Base-by-base conservation (phyloP, 2,113 vertebrate species). In the Silurus asotus region DNA sequence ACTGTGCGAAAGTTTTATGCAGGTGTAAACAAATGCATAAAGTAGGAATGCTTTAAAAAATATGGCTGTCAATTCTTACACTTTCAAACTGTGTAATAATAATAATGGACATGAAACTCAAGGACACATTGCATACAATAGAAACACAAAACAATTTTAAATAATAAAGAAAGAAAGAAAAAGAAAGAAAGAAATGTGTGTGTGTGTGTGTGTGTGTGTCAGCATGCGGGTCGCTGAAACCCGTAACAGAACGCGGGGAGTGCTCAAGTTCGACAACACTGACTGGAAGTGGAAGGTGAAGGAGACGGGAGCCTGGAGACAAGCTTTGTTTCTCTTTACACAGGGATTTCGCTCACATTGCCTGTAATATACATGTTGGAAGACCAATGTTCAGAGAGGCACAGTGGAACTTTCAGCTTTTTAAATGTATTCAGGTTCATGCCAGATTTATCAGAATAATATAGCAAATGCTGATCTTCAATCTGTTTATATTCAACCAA, bases 301-400 rank as follows among this genome's bases (percentile, higher is more conserved):
- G 28, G 96, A 96, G 90, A 90, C 93, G 17, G 96, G 95, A 0
- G 96, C 95, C 85, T 93, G 93, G 1, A 83, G 79, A 89, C 97
- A 97, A 8, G 89, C 88, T 58, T 77, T 88, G 91, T 95, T 95
- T 19, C 93, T 95, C 87, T 93, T 79, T 81, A 95, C 93, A 82
- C 96, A 98, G 0, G 96, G 96, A 88, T 95, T 96, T 90, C 95
- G 94, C 92, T 97, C 95, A 0, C 96, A 97, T 49, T 95, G 96
- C 90, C 96, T 98, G 93, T 23, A 72, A 86, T 61, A 70, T 48
- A 70, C 8, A 75, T 6, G 65, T 8, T 9, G 49, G 70, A 84
- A n/a, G 69, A 48, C n/a, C 8, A 65, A 19, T 45, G 9, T 48
- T n/a, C 0, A n/a, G 82, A 8, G n/a, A 19, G 5, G 19, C 15